These are phyloP conservation scores for Zaprionus camerounensis DNA, from an alignment of 1,140 invertebrate genomes.

Conservation along the genomic window DNA sequence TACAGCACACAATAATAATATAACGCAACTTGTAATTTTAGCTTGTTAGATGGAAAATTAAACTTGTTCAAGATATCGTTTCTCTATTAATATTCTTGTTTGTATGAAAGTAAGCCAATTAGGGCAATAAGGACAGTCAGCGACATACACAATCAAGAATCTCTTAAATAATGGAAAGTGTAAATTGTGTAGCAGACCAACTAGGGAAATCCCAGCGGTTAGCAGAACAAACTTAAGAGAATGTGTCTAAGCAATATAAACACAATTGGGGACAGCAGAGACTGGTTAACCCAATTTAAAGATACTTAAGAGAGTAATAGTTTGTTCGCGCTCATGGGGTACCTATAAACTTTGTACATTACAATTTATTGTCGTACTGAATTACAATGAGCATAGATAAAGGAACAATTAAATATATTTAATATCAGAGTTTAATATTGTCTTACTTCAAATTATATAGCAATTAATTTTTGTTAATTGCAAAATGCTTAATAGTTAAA, in stretches of 20 bases:
- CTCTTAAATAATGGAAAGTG: not conserved
- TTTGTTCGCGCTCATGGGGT: not conserved
- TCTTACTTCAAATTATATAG: too few species aligned
- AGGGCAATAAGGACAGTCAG: slow-evolving; percentile 1
- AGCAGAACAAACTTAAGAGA: not conserved
- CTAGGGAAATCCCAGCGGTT: not conserved
- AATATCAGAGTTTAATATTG: too few species aligned
- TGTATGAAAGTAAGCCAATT: slow-evolving; percentile 36
- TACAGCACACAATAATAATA: not conserved
- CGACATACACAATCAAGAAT: not conserved
- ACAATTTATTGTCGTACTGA: not conserved
- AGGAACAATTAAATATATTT: not conserved
- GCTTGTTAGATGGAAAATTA: not conserved
- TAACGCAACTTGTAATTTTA: not conserved
- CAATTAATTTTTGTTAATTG: too few species aligned
- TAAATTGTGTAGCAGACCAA: not conserved
- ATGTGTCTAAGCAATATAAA: not conserved
- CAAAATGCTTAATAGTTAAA: not conserved
- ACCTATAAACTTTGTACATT: not conserved
- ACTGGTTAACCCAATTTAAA: not conserved
- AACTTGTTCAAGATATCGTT: not conserved
- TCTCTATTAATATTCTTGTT: slow-evolving; percentile 50
- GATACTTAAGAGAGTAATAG: not conserved
- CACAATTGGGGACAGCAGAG: not conserved
- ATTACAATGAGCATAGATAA: not conserved